phyloP scores from a whole-genome alignment of 2,888 invertebrate genomes.

The Apamea anceps region DNA sequence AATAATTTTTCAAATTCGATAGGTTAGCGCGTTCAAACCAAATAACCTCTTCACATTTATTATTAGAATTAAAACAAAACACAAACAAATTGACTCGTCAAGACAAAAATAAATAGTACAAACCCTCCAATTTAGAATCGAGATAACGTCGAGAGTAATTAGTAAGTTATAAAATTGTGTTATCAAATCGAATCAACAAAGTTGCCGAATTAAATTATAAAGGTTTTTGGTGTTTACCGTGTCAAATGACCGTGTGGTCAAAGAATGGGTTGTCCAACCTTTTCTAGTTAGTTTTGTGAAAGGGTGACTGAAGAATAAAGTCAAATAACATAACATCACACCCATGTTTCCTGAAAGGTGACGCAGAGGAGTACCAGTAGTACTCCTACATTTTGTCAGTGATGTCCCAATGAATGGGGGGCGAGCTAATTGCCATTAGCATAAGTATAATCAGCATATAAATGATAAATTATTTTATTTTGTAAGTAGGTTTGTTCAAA shows the following conservation, averaged over 20 bases:
- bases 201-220: constrained; percentile 75
- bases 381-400: too few species aligned
- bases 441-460: too few species aligned
- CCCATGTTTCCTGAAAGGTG: too few species aligned
- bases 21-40: too few species aligned
- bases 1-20: too few species aligned
- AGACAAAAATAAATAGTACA: neutral
- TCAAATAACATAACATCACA: neutral
- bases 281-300: neutral
- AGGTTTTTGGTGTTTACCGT: constrained; percentile 72
- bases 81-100: neutral
- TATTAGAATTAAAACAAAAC: neutral
- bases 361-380: too few species aligned
- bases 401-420: too few species aligned
- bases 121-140: constrained; percentile 44
- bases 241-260: constrained; percentile 32
- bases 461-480: too few species aligned
- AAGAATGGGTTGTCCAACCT: neutral
- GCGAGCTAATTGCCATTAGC: too few species aligned
- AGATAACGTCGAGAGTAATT: constrained; percentile 61
- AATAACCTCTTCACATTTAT: too few species aligned
- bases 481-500: too few species aligned
- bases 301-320: neutral
- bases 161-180: constrained; percentile 65
- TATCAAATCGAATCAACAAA: constrained; percentile 69